Evolutionary conservation across 2,113 vertebrate species (phyloP).

Genomic region (Phylloscopus trochilus): DNA sequence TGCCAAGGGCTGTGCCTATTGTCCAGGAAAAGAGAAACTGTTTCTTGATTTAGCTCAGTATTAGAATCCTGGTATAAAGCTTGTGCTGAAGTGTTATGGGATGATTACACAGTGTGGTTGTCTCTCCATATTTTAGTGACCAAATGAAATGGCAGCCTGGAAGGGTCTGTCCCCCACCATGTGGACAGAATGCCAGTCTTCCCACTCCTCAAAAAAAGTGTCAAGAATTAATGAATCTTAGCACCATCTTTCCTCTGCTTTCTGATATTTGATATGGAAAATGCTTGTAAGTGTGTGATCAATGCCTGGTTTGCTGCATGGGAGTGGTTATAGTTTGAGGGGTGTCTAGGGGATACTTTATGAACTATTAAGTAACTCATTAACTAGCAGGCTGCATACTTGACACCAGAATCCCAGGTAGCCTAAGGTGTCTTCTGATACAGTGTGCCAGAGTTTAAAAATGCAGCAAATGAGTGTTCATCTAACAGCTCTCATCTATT

Average conservation of each 20-base stretch:
- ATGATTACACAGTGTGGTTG: background rate
- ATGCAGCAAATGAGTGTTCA: background rate
- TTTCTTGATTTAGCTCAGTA: background rate
- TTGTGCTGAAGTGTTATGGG: background rate
- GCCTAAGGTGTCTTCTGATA: background rate
- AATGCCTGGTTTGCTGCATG: background rate
- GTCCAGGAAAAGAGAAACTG: background rate
- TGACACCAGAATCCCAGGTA: background rate
- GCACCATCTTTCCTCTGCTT: background rate
- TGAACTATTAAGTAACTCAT: conserved; percentile 43
- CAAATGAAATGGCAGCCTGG: background rate
- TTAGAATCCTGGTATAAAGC: background rate
- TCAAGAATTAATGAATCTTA: background rate
- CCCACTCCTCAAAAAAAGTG: background rate
- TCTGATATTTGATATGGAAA: background rate
- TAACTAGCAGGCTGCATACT: background rate
- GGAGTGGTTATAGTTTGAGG: background rate
- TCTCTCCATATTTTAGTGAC: background rate
- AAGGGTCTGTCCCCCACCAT: background rate
- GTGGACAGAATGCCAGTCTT: background rate
- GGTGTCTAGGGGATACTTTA: background rate
- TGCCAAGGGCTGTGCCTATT: accelerated
- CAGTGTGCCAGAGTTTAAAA: background rate
- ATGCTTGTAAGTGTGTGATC: background rate
- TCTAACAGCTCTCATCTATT: background rate